These are phyloP conservation scores for Seira musarum DNA, from an alignment of 2,888 invertebrate genomes.

Conservation along the genomic window DNA sequence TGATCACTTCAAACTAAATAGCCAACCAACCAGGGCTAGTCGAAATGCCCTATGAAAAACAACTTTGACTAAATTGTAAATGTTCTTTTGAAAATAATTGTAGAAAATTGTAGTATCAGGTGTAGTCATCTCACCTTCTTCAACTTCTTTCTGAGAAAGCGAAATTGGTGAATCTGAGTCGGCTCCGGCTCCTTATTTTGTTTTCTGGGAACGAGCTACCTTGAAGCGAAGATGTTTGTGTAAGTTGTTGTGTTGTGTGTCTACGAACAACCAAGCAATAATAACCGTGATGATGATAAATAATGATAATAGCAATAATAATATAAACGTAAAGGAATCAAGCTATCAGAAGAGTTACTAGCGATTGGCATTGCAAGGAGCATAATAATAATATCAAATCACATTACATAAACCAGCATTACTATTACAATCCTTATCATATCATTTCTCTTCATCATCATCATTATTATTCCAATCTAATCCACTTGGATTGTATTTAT, in stretches of 20 bases:
- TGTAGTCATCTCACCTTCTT: neutral
- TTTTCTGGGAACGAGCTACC: constrained; percentile 30
- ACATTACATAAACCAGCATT: constrained; percentile 31
- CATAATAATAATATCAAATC: constrained; percentile 27
- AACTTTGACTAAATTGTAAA: neutral
- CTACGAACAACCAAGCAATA: too few species aligned
- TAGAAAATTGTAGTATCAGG: too few species aligned
- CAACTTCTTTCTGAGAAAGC: constrained; percentile 19
- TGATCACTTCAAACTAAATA: too few species aligned
- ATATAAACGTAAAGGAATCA: constrained; percentile 43
- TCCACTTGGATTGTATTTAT: neutral
- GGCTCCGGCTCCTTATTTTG: constrained; percentile 23
- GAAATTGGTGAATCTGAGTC: constrained; percentile 35
- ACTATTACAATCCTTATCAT: constrained; percentile 21
- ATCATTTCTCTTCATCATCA: constrained; percentile 13
- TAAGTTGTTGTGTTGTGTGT: too few species aligned
- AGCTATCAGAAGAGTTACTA: constrained; percentile 17
- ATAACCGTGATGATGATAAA: constrained; percentile 36
- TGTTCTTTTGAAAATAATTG: neutral
- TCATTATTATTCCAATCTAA: neutral
- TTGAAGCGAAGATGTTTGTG: constrained; percentile 36
- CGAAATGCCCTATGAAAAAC: neutral
- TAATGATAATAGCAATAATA: constrained; percentile 35
- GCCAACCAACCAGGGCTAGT: too few species aligned
- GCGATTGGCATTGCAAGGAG: neutral